Percentiles rank a stretch among this genome's conserved stretches.
Conservation (phyloP, 2,113 vertebrate species). For the Diadophis punctatus region DNA sequence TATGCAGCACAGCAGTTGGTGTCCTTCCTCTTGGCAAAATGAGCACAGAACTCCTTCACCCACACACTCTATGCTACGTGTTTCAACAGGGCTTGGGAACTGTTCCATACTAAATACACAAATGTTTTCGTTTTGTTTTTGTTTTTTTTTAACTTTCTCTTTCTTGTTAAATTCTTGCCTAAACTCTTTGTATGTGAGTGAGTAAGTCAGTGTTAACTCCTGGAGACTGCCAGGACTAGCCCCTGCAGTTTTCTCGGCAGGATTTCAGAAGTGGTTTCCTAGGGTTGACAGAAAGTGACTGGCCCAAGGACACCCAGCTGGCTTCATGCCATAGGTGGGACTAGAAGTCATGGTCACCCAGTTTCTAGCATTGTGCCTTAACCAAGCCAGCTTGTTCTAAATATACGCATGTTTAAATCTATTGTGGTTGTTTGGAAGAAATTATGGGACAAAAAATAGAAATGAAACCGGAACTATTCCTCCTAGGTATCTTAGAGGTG, state of each 20-base stretch:
- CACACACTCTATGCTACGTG: neutral
- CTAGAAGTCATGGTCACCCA: neutral
- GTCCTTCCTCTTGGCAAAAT: constrained; percentile 36
- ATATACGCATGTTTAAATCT: neutral
- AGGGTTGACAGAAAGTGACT: neutral
- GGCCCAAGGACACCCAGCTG: neutral
- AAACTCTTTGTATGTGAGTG: neutral
- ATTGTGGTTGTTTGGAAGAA: neutral
- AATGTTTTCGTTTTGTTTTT: neutral
- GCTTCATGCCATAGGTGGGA: neutral
- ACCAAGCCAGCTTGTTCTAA: neutral
- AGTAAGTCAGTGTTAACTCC: neutral
- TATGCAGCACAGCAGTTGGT: constrained; percentile 60
- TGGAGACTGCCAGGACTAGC: neutral
- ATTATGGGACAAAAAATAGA: no score
- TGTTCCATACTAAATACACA: neutral
- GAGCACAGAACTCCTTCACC: neutral
- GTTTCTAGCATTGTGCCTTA: neutral
- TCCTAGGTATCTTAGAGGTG: no score
- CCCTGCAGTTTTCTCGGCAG: neutral
- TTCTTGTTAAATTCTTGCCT: neutral
- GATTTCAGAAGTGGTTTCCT: neutral
- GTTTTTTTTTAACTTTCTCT: neutral
- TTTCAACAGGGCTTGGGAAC: neutral
- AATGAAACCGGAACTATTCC: no score